Evolutionary conservation across 1,140 invertebrate species (phyloP).

Genomic region (Myzus persicae): DNA sequence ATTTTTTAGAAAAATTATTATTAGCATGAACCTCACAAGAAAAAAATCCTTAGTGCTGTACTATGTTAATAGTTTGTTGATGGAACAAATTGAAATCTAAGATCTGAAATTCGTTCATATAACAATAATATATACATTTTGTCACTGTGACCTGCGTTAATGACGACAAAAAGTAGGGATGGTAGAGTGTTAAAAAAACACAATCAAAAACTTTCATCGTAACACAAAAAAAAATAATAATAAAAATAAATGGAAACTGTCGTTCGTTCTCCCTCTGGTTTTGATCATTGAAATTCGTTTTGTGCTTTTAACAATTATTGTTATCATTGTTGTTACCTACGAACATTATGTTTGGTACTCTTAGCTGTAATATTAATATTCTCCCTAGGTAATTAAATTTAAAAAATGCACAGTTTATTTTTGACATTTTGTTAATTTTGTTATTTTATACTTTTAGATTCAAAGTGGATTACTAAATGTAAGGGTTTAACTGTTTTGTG

Average conservation of each 20-base stretch:
- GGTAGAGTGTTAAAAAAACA: neutral
- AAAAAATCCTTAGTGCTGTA: neutral
- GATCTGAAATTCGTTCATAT: neutral
- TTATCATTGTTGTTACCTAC: neutral
- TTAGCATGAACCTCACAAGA: too few relatives aligned
- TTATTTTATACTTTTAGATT: too few relatives aligned
- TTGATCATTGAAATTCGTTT: conserved; percentile 12
- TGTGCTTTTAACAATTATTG: neutral
- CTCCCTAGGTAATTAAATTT: neutral
- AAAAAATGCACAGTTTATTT: too few relatives aligned
- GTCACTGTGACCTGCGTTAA: neutral
- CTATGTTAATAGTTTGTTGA: neutral
- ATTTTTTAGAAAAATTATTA: too few relatives aligned
- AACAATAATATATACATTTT: neutral
- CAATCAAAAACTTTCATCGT: neutral
- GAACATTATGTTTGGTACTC: neutral
- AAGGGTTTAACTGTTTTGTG: too few relatives aligned
- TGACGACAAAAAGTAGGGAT: neutral
- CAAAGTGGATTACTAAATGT: too few relatives aligned
- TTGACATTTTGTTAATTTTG: too few relatives aligned
- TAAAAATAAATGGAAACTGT: neutral
- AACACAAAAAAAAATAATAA: neutral
- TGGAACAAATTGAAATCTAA: neutral
- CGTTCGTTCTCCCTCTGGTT: neutral
- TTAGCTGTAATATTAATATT: neutral